Base-by-base conservation (phyloP, 2,113 vertebrate species). In the Phodopus roborovskii region DNA sequence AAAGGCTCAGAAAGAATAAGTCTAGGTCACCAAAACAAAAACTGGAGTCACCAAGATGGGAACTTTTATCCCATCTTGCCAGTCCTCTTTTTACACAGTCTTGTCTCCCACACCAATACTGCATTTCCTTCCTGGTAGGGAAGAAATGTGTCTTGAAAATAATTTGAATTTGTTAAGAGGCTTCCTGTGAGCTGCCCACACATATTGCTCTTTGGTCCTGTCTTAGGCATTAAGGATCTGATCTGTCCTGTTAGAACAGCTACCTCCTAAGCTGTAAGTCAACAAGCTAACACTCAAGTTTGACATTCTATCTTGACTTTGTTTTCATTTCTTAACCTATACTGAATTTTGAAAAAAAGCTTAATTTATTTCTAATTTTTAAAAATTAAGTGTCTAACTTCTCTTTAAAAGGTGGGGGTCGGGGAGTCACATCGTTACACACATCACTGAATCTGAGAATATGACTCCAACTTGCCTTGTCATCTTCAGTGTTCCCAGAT, bases 121-220 rank as follows among this genome's bases (percentile, higher is more conserved):
- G 36, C 15, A 66, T 62, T 93, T 90, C 66, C 75, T 66, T 92
- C 36, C 64, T 87, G 19, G 36, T 50, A 50, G n/a, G 50, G 92
- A 93, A 74, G 33, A 97, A 75, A n/a, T 48, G 87, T 16, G 71
- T 56, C 39, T 92, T 96, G 56, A 58, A 81, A 94, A 91, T 45
- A 68, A 82, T 7, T 60, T 26, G 11, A 58, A 33, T 92, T 4
- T 94, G 36, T 79, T 8, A 19, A 74, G 68, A 79, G 42, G 7
- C 48, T 93, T 64, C 83, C 42, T 5, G 66, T 3, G 39, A 84
- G 39, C 24, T 28, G 53, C 45, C 42, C n/a, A 39, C n/a, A 48
- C 15, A 33, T 42, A 60, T 95, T 86, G 39, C 6, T 78, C 39
- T 89, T 91, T 89, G 85, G 74, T 77, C 45, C 4, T n/a, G 2